A percentile compares a stretch with the other conserved stretches of the same genome.
These are phyloP conservation scores for Watsonalla cultraria DNA, from an alignment of 2,888 invertebrate genomes.

Conservation along the genomic window DNA sequence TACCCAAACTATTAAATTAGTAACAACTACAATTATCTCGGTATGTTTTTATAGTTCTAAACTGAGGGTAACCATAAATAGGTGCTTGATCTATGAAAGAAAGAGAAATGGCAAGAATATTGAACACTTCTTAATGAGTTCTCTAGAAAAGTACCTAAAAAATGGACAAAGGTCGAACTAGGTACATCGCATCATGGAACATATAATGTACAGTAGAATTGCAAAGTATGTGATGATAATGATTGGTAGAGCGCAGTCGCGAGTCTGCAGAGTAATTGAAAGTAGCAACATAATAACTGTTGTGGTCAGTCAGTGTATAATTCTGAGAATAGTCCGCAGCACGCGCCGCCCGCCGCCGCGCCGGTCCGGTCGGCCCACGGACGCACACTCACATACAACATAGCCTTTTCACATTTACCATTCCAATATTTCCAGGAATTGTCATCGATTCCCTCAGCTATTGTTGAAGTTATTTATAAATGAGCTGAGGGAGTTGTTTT, in stretches of 20 bases:
- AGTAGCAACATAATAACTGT: slow-evolving; percentile 34
- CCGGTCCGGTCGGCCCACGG: slow-evolving; percentile 29
- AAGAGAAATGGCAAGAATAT: too few relatives aligned
- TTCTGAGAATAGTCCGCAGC: slow-evolving; percentile 64
- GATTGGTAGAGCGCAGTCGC: slow-evolving; percentile 5
- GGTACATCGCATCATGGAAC: background rate
- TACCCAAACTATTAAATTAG: too few relatives aligned
- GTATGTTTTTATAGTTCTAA: too few relatives aligned
- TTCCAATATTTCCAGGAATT: slow-evolving; percentile 61
- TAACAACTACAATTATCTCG: too few relatives aligned
- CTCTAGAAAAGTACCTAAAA: too few relatives aligned
- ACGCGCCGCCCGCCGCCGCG: slow-evolving; percentile 44
- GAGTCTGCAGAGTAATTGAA: slow-evolving; percentile 11
- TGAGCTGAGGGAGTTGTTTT: slow-evolving; percentile 28
- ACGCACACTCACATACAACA: slow-evolving; percentile 18
- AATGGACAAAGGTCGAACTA: background rate
- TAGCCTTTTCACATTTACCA: slow-evolving; percentile 63
- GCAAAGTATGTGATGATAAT: background rate
- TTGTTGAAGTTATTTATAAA: slow-evolving; percentile 36
- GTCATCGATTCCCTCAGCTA: slow-evolving; percentile 37
- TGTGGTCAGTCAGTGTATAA: slow-evolving; percentile 42
- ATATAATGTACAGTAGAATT: background rate
- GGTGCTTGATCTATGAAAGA: too few relatives aligned
- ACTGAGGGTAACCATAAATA: too few relatives aligned
- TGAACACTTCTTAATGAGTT: too few relatives aligned